Evolutionary conservation across 2,888 invertebrate species (phyloP).

Genomic region (Spialia ferax): DNA sequence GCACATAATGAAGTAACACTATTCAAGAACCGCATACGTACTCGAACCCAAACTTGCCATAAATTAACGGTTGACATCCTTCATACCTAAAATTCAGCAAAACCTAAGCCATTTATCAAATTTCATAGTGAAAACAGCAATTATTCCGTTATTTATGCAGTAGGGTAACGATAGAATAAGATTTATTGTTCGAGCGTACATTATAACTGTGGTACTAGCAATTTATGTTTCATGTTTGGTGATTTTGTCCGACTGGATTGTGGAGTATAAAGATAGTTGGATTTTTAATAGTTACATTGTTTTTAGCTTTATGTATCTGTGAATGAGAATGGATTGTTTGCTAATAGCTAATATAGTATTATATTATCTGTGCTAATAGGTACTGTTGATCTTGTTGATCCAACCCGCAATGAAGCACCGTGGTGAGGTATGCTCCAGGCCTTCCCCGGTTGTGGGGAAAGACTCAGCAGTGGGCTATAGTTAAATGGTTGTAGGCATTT

Average conservation of each 20-base stretch:
- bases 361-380: too few species aligned
- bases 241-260: constrained; percentile 24
- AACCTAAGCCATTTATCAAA: constrained; percentile 75
- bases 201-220: constrained; percentile 47
- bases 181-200: constrained; percentile 60
- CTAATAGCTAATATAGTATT: too few species aligned
- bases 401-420: too few species aligned
- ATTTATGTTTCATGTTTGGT: constrained; percentile 37
- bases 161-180: constrained; percentile 60
- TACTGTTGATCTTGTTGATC: too few species aligned
- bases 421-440: too few species aligned
- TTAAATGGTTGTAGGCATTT: too few species aligned
- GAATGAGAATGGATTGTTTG: too few species aligned
- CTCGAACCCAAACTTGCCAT: constrained; percentile 33
- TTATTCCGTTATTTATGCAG: constrained; percentile 80
- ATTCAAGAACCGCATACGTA: constrained; percentile 26
- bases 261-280: constrained; percentile 1
- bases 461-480: too few species aligned
- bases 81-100: constrained; percentile 63
- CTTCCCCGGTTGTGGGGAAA: too few species aligned
- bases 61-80: constrained; percentile 31
- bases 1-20: not conserved
- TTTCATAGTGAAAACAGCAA: constrained; percentile 68
- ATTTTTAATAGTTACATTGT: not conserved
- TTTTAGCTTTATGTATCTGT: too few species aligned